Base-by-base conservation (phyloP, 2,888 invertebrate genomes). In the Sphecodes monilicornis region DNA sequence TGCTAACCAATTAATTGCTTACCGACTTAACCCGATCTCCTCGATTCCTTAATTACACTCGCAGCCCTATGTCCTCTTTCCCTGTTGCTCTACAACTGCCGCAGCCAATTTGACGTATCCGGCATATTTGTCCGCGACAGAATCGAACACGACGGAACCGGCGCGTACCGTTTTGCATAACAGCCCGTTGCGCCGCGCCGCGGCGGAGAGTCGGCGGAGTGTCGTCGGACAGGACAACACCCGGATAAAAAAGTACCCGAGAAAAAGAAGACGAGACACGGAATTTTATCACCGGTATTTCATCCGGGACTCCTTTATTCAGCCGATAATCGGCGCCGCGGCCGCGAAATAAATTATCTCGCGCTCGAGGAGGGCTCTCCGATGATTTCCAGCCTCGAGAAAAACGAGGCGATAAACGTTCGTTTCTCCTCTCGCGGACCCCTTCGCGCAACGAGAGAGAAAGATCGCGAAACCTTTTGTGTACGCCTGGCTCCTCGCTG, bases 91-190 rank as follows among this genome's bases (percentile, higher is more conserved):
- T 6, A 8, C 50, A 22, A 50, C 50, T 22, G 8, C 10, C 50
- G 8, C 50, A 22, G 50, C 22, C 50, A 50, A 50, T 50, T n/a
- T 50, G 6, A 32, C 64, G 54, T 68, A 69, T 57, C 60, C 36
- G 29, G 11, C 36, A 41, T 70, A n/a, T 43, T 69, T 39, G 71
- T 60, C 64, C 66, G 22, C 43, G 22, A 70, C 60, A 32, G 46
- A 79, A 82, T 79, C 50, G 39, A 64, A 60, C n/a, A 64, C 41
- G 36, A 32, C 76, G 75, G 64, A 80, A 83, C 57, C 10, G 11
- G 50, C 50, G 50, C 66, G 68, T 41, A 66, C 54, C 50, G 76
- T n/a, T 71, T 66, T 69, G 76, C 82, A n/a, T 82, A 82, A 82
- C 73, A 50, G 41, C 60, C 26, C 76, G 76, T 32, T 26, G 22